A percentile compares a stretch with the other conserved stretches of the same genome.
Conservation (phyloP, 2,888 invertebrate genomes). For the Tenthredo mesomela region DNA sequence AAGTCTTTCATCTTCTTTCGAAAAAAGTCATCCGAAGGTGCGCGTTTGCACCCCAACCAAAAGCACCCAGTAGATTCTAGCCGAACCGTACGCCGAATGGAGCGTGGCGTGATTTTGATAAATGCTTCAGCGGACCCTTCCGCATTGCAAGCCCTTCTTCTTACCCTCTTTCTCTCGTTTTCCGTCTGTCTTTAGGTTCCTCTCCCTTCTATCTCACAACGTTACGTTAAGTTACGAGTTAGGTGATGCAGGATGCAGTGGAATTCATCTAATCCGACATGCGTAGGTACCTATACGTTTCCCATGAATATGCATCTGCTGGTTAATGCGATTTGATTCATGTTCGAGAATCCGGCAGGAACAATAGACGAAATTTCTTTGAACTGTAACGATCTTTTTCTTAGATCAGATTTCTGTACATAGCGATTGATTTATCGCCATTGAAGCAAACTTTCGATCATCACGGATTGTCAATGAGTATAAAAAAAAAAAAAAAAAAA, state of each 20-base stretch:
- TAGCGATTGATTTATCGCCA: neutral
- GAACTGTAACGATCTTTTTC: constrained; percentile 17
- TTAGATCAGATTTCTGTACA: neutral
- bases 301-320: constrained; percentile 76
- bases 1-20: neutral
- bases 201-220: constrained; percentile 7
- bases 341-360: constrained; percentile 63
- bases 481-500: no score
- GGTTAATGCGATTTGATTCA: constrained; percentile 75
- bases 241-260: constrained; percentile 68
- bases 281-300: constrained; percentile 63
- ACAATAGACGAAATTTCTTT: neutral
- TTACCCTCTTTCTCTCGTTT: constrained; percentile 18
- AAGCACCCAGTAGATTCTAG: neutral
- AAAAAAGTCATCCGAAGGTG: neutral
- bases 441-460: neutral
- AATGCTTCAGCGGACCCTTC: constrained; percentile 23
- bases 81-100: constrained; percentile 6
- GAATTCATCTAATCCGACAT: constrained; percentile 73
- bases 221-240: neutral
- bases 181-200: constrained; percentile 17
- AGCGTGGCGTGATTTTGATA: constrained; percentile 42
- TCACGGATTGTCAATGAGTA: neutral
- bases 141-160: constrained; percentile 19
- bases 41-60: neutral